These are phyloP conservation scores for Scophthalmus maximus DNA, from an alignment of 2,113 vertebrate genomes.

Conservation along the genomic window DNA sequence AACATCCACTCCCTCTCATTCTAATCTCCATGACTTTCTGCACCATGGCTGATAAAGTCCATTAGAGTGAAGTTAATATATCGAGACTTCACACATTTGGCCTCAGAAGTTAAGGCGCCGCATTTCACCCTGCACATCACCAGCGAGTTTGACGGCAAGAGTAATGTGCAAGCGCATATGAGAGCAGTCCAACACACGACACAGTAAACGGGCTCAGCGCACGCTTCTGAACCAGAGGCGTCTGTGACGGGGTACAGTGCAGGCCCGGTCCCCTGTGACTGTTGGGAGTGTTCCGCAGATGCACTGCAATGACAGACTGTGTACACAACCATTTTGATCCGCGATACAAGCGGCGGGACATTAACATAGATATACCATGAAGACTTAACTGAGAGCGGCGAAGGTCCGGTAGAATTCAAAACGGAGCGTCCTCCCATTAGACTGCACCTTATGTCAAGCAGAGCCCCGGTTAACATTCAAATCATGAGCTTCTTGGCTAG, in stretches of 20 bases:
- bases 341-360: conserved; percentile 17
- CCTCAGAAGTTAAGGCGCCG: conserved; percentile 70
- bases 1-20: conserved; percentile 61
- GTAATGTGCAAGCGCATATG: conserved; percentile 53
- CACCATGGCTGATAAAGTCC: conserved; percentile 77
- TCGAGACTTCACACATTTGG: conserved; percentile 70
- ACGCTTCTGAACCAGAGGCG: conserved; percentile 34
- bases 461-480: conserved; percentile 82
- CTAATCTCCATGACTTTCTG: conserved; percentile 80
- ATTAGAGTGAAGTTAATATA: conserved; percentile 79
- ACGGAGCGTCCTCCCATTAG: conserved; percentile 54
- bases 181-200: conserved; percentile 31
- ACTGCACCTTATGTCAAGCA: conserved; percentile 65
- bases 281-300: not conserved
- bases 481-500: conserved; percentile 78
- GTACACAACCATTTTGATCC: conserved; percentile 26
- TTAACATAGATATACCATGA: conserved; percentile 54
- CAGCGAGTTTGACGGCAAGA: conserved; percentile 49
- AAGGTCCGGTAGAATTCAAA: conserved; percentile 65
- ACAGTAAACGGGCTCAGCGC: conserved; percentile 45
- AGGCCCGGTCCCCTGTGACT: conserved; percentile 2
- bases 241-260: conserved; percentile 18
- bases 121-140: conserved; percentile 60
- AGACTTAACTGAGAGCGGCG: conserved; percentile 36
- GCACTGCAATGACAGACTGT: conserved; percentile 9